Percentiles rank a stretch among this genome's conserved stretches.
Evolutionary conservation across 2,113 vertebrate genomes (phyloP).

Genomic region (Shinisaurus crocodilurus): DNA sequence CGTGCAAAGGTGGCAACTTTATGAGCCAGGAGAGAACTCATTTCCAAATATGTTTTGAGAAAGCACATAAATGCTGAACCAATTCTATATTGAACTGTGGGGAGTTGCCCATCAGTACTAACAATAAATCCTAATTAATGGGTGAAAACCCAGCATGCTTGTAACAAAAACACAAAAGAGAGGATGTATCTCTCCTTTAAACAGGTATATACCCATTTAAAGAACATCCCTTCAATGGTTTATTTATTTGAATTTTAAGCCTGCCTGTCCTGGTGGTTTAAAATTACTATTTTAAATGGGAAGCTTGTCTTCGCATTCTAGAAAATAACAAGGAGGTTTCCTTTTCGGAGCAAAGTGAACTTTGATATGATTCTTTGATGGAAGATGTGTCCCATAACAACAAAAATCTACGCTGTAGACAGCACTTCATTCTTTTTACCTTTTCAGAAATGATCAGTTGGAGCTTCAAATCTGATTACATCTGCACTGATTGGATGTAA

Average conservation of each 20-base stretch:
- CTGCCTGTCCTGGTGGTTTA: neutral
- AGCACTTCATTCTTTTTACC: neutral
- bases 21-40: neutral
- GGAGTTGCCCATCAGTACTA: neutral
- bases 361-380: neutral
- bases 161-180: neutral
- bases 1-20: neutral
- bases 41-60: neutral
- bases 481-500: neutral
- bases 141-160: neutral
- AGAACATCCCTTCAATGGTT: neutral
- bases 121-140: neutral
- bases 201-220: neutral
- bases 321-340: neutral
- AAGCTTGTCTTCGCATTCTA: neutral
- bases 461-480: slow-evolving; percentile 26
- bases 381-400: neutral
- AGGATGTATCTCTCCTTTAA: neutral
- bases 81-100: neutral
- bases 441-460: neutral
- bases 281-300: neutral
- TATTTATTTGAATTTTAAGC: neutral
- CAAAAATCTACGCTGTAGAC: neutral
- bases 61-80: neutral
- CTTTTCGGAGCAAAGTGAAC: slow-evolving; percentile 12